Evolutionary conservation across 2,113 vertebrate genomes (phyloP).

Genomic region (Taxidea taxus): DNA sequence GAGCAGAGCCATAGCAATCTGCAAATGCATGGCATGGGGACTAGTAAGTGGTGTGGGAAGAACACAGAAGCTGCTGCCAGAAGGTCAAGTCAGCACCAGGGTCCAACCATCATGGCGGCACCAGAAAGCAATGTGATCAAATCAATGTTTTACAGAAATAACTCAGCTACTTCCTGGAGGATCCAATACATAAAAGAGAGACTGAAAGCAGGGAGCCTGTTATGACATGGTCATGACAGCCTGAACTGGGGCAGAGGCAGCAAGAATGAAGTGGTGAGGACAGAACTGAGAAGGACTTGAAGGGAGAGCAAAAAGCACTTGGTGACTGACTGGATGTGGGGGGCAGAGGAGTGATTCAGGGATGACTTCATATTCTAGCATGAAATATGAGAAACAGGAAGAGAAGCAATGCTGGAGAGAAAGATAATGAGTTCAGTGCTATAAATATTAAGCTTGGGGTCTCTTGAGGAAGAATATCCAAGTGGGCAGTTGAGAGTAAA

Average conservation of each 20-base stretch:
- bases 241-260: not conserved
- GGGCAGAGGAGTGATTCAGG: not conserved
- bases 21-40: not conserved
- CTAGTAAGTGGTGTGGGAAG: not conserved
- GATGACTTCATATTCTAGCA: not conserved
- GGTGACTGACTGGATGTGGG: not conserved
- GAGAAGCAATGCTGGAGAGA: not conserved
- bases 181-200: constrained; percentile 20
- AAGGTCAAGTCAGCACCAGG: not conserved
- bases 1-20: not conserved
- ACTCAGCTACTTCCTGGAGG: not conserved
- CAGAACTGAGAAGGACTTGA: not conserved
- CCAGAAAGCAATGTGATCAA: not conserved
- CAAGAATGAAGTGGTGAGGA: not conserved
- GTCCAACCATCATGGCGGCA: not conserved
- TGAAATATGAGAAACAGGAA: constrained; percentile 45
- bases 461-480: constrained; percentile 41
- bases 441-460: constrained; percentile 46
- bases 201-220: constrained; percentile 6
- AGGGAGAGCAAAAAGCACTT: not conserved
- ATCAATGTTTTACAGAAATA: constrained; percentile 42
- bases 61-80: not conserved
- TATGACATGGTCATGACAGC: not conserved
- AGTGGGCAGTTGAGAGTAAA: not conserved
- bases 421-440: constrained; percentile 45